Evolutionary conservation across 2,113 vertebrate genomes (phyloP).

Genomic region (Sakesphorus luctuosus): DNA sequence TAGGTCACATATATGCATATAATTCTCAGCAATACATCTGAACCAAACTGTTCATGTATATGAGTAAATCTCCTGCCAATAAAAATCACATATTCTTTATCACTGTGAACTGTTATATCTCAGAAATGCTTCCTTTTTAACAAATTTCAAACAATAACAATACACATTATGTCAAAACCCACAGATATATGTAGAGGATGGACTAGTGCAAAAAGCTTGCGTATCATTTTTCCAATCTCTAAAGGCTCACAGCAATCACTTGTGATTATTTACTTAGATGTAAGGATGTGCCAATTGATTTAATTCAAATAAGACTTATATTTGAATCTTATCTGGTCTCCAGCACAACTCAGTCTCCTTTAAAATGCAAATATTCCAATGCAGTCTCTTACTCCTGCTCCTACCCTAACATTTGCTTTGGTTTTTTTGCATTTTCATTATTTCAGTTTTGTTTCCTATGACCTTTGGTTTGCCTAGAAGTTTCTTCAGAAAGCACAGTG

Average conservation of each 20-base stretch:
- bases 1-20: background rate
- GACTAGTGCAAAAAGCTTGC: background rate
- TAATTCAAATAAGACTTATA: background rate
- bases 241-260: background rate
- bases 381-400: background rate
- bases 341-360: background rate
- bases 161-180: background rate
- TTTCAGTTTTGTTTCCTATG: background rate
- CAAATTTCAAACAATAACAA: background rate
- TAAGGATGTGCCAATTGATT: background rate
- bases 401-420: rapidly evolving
- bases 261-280: background rate
- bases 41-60: background rate
- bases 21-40: background rate
- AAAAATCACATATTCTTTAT: background rate
- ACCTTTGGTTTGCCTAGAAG: background rate
- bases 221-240: background rate
- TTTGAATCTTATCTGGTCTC: background rate
- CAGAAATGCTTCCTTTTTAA: background rate
- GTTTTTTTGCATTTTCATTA: background rate
- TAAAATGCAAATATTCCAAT: background rate
- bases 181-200: background rate
- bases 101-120: background rate
- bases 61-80: background rate
- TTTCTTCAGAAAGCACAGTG: background rate